phyloP scores from a whole-genome alignment of 37 sponge, comb jelly and placozoan genomes.

The Spongia lamella region DNA sequence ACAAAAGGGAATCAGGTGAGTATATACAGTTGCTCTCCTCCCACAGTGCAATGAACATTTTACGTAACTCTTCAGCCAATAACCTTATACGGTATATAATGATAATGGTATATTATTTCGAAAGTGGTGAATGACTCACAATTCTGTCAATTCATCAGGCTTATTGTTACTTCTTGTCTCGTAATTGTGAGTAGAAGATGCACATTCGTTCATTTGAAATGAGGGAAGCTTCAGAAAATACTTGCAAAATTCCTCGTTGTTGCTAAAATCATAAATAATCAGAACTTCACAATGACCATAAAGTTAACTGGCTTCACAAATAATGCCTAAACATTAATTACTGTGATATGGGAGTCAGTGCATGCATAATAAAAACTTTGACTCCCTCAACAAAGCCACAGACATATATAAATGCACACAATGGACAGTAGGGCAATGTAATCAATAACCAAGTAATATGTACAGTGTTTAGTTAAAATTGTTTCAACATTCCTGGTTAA shows the following conservation, averaged over 20 bases:
- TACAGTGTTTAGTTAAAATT: too few species aligned
- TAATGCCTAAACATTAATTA: too few species aligned
- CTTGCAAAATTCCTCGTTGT: slow-evolving; percentile 51
- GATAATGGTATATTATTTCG: background rate
- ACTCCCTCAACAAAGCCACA: too few species aligned
- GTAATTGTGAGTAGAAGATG: slow-evolving; percentile 28
- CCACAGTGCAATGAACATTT: slow-evolving; percentile 56
- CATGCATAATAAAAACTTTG: too few species aligned
- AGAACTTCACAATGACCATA: too few species aligned
- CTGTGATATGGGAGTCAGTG: too few species aligned
- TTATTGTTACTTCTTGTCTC: slow-evolving; percentile 29
- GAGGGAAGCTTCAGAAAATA: slow-evolving; percentile 57
- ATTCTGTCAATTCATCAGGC: slow-evolving; percentile 39
- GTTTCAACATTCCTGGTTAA: too few species aligned
- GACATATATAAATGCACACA: too few species aligned
- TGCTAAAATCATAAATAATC: too few species aligned
- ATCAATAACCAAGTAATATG: too few species aligned
- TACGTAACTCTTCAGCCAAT: slow-evolving; percentile 71
- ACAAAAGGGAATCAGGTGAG: slow-evolving; percentile 73
- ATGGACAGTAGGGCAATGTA: too few species aligned
- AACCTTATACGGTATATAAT: slow-evolving; percentile 41
- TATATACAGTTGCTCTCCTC: slow-evolving; percentile 21
- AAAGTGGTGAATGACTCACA: background rate
- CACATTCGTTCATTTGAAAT: slow-evolving; percentile 5
- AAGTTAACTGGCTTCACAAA: too few species aligned